These are phyloP conservation scores for Agrypnia vestita DNA, from an alignment of 1,140 invertebrate genomes.

Conservation along the genomic window DNA sequence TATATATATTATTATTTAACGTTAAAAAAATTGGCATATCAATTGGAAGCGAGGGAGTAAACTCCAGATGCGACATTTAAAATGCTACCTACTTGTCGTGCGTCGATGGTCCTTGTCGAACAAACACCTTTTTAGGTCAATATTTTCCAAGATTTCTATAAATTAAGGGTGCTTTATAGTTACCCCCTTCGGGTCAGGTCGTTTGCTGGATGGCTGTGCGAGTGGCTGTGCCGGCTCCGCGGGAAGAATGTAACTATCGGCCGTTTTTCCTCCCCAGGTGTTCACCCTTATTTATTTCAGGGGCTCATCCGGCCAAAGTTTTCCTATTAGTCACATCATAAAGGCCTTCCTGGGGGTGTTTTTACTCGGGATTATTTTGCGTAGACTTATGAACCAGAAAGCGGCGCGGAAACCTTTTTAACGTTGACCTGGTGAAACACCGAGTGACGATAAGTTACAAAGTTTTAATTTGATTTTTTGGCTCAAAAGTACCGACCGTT, in stretches of 20 bases:
- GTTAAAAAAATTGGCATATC: no score
- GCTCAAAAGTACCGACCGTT: no score
- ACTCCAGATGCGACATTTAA: no score
- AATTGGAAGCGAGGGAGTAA: no score
- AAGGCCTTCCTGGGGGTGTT: slow-evolving; percentile 39
- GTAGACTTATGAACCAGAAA: slow-evolving; percentile 40
- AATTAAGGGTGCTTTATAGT: no score
- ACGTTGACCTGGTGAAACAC: slow-evolving; percentile 10
- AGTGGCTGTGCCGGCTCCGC: neutral
- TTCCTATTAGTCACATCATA: slow-evolving; percentile 54
- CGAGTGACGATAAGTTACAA: slow-evolving; percentile 7
- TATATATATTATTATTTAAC: no score
- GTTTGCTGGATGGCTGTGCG: neutral
- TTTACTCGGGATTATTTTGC: slow-evolving; percentile 34
- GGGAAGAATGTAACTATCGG: slow-evolving; percentile 32
- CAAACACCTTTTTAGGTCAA: no score
- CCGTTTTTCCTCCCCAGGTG: slow-evolving; percentile 49
- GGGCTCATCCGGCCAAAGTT: slow-evolving; percentile 45
- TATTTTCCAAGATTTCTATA: no score
- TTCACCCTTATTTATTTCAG: slow-evolving; percentile 47
- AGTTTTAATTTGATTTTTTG: neutral
- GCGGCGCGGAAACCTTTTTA: slow-evolving; percentile 20
- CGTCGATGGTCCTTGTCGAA: no score
- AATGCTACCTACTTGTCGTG: no score
- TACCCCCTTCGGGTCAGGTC: neutral